phyloP scores from a whole-genome alignment of 2,797 vertebrate species.

The Alca torda region DNA sequence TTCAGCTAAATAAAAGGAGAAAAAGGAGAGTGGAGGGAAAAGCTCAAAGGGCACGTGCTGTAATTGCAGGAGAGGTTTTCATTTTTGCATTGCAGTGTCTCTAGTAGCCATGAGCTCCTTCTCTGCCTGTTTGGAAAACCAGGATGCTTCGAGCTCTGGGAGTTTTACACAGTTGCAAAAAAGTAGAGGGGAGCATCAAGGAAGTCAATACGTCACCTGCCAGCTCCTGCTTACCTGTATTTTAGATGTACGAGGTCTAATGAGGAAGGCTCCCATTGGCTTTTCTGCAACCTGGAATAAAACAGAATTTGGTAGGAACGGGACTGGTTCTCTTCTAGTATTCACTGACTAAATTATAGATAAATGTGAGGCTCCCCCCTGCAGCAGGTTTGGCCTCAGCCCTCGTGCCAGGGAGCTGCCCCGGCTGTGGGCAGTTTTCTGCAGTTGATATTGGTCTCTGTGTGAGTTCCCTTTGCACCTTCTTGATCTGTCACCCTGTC shows the following conservation, averaged over 20 bases:
- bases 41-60: slow-evolving; percentile 8
- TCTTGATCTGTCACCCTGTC: accelerated
- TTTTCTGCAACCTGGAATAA: neutral
- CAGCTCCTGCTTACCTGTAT: accelerated
- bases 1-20: slow-evolving; percentile 35
- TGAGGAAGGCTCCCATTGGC: neutral
- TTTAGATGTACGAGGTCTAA: neutral
- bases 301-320: neutral
- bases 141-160: neutral
- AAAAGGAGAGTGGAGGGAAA: neutral
- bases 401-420: accelerated
- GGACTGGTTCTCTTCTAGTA: neutral
- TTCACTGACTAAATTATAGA: neutral
- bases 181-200: neutral
- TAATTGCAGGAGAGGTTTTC: neutral
- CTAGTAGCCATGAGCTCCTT: neutral
- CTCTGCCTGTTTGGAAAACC: neutral
- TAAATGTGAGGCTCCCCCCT: accelerated
- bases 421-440: neutral
- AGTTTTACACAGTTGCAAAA: neutral
- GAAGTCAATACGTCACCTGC: accelerated
- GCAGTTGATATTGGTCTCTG: accelerated
- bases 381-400: neutral
- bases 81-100: neutral
- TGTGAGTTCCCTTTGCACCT: neutral